These are phyloP conservation scores for Monarcha castaneiventris DNA, from an alignment of 2,113 vertebrate species.

Conservation along the genomic window DNA sequence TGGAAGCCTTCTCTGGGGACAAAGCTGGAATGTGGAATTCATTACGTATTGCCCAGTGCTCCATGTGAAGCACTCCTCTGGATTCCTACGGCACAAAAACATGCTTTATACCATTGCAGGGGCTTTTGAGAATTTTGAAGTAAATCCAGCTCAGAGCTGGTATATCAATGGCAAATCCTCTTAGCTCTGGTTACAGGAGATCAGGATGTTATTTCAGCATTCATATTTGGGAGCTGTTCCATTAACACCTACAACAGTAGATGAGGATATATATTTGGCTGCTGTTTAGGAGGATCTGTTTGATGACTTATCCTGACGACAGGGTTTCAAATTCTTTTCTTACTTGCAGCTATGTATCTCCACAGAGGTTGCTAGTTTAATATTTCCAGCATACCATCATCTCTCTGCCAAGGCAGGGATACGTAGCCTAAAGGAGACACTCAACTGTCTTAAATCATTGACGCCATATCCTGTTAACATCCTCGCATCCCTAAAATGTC, in stretches of 20 bases:
- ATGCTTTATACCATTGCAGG: constrained; percentile 62
- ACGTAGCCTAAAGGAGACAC: background rate
- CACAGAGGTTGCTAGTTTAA: background rate
- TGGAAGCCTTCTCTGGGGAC: constrained; percentile 54
- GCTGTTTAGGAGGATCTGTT: constrained; percentile 48
- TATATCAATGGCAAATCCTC: constrained; percentile 74
- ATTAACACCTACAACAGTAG: constrained; percentile 72
- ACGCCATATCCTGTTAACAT: background rate
- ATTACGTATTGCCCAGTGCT: constrained; percentile 17
- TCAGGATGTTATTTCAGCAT: constrained; percentile 72
- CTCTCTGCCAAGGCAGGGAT: background rate
- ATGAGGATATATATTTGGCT: constrained; percentile 69
- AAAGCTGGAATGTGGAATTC: constrained; percentile 59
- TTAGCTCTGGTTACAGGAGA: constrained; percentile 68
- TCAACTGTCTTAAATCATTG: background rate
- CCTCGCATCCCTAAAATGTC: background rate
- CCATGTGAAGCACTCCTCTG: constrained; percentile 34
- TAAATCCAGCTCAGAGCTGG: constrained; percentile 68
- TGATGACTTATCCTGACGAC: constrained; percentile 36
- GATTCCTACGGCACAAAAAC: constrained; percentile 64
- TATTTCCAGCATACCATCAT: background rate
- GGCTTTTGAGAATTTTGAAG: constrained; percentile 63
- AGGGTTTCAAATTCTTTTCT: constrained; percentile 18
- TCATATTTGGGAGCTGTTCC: constrained; percentile 69
- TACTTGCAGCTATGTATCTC: background rate